Conservation (phyloP, 2,113 vertebrate species). For the Pomatorhinus ruficollis region DNA sequence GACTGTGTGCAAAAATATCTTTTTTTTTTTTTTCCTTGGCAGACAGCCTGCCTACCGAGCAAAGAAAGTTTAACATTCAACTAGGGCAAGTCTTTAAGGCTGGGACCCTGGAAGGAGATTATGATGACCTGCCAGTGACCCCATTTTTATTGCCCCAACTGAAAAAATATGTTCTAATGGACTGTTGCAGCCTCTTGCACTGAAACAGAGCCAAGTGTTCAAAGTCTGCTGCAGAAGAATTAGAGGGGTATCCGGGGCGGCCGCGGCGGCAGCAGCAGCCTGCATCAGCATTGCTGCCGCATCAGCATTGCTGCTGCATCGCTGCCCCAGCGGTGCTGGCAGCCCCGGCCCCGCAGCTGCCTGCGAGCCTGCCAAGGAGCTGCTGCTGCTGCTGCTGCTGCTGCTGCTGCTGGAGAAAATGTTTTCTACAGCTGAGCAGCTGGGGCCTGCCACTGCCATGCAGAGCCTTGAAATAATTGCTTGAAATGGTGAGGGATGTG, state of each 20-base stretch:
- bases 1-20: neutral
- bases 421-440: constrained; percentile 14
- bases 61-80: neutral
- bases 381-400: neutral
- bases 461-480: neutral
- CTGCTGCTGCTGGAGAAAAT: neutral
- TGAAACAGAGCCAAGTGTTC: neutral
- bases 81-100: neutral
- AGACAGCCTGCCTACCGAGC: neutral
- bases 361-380: neutral
- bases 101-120: neutral
- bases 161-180: neutral
- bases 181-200: neutral
- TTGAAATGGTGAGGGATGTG: neutral
- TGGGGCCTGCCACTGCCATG: neutral
- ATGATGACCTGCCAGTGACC: neutral
- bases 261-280: fast-evolving
- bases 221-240: neutral
- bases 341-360: neutral
- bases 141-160: neutral
- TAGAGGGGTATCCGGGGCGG: fast-evolving
- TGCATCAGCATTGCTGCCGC: neutral
- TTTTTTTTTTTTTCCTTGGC: neutral
- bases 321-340: neutral
- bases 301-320: neutral